Percentiles rank a stretch among this genome's conserved stretches.
Conservation (phyloP, 64 coral and sea anemone species). For the Dendrophyllia cribrosa region DNA sequence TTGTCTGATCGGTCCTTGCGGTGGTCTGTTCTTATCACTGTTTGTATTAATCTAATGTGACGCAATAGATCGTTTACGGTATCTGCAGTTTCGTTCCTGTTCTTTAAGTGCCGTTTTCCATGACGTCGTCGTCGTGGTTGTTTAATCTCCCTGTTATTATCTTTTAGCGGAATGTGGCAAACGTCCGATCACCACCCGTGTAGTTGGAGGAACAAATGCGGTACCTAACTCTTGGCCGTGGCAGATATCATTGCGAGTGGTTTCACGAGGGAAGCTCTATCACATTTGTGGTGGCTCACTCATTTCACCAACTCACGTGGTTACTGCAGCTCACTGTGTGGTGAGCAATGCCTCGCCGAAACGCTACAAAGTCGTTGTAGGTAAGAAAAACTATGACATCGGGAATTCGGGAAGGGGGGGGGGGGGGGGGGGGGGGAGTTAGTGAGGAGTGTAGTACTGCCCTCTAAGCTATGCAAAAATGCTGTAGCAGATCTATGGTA, state of each 20-base stretch:
- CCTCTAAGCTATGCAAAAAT: too few species aligned
- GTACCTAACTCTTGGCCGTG: constrained; percentile 67
- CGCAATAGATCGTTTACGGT: too few species aligned
- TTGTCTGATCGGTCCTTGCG: too few species aligned
- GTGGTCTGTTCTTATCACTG: too few species aligned
- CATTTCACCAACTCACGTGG: constrained; percentile 61
- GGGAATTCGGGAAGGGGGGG: too few species aligned
- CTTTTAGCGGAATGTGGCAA: constrained; percentile 42
- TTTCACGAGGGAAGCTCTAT: constrained; percentile 10
- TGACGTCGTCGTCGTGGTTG: too few species aligned
- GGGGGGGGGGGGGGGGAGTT: too few species aligned
- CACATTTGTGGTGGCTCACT: constrained; percentile 74
- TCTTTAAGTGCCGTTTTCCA: too few species aligned
- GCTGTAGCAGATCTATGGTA: too few species aligned
- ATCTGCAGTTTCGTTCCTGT: too few species aligned
- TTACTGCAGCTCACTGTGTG: constrained; percentile 67
- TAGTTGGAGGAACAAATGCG: constrained; percentile 30
- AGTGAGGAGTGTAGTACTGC: too few species aligned
- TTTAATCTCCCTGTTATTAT: background rate
- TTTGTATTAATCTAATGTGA: too few species aligned
- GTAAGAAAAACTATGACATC: background rate
- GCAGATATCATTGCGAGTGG: constrained; percentile 50
- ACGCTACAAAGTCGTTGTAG: constrained; percentile 50
- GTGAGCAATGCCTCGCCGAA: background rate
- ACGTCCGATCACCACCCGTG: constrained; percentile 35